A percentile compares a stretch with the other conserved stretches of the same genome.
These are phyloP conservation scores for Acrobasis suavella DNA, from an alignment of 2,888 invertebrate species.

Conservation along the genomic window DNA sequence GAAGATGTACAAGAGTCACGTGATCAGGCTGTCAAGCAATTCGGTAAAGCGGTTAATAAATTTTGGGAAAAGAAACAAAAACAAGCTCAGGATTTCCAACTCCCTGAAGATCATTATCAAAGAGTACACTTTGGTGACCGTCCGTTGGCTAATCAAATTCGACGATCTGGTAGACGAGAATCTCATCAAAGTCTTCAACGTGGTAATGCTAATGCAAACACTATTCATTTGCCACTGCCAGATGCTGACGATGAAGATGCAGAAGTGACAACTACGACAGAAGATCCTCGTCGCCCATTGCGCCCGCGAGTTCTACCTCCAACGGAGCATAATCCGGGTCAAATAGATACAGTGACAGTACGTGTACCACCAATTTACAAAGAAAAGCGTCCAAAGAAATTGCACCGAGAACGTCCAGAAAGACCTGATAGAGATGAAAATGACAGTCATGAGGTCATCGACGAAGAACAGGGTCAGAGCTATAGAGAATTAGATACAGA, in stretches of 20 bases:
- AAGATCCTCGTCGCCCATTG: slow-evolving; percentile 64
- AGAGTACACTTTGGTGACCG: slow-evolving; percentile 74
- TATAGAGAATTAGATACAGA: slow-evolving; percentile 47
- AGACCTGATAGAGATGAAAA: slow-evolving; percentile 51
- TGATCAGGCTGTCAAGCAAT: slow-evolving; percentile 61
- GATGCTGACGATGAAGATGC: slow-evolving; percentile 55
- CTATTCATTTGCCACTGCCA: slow-evolving; percentile 45
- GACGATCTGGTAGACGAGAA: slow-evolving; percentile 39
- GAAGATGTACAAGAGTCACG: slow-evolving; percentile 70
- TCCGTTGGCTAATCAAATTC: slow-evolving; percentile 48
- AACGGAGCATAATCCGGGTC: slow-evolving; percentile 74
- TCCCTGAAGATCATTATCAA: slow-evolving; percentile 60
- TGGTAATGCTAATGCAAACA: slow-evolving; percentile 46
- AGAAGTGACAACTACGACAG: slow-evolving; percentile 71
- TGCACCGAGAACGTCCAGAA: slow-evolving; percentile 58
- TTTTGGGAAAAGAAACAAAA: slow-evolving; percentile 67
- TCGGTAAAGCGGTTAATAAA: slow-evolving; percentile 66
- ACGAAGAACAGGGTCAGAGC: slow-evolving; percentile 35
- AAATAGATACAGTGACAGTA: slow-evolving; percentile 77
- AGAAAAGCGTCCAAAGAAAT: slow-evolving; percentile 70
- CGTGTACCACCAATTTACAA: slow-evolving; percentile 76
- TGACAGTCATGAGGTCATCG: slow-evolving; percentile 34
- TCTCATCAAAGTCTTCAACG: slow-evolving; percentile 55
- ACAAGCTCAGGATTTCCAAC: slow-evolving; percentile 40
- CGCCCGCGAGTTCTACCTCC: slow-evolving; percentile 73